Percentiles rank a stretch among this genome's conserved stretches.
Evolutionary conservation across 2,888 invertebrate genomes (phyloP).

Genomic region (Lydus trimaculatus): DNA sequence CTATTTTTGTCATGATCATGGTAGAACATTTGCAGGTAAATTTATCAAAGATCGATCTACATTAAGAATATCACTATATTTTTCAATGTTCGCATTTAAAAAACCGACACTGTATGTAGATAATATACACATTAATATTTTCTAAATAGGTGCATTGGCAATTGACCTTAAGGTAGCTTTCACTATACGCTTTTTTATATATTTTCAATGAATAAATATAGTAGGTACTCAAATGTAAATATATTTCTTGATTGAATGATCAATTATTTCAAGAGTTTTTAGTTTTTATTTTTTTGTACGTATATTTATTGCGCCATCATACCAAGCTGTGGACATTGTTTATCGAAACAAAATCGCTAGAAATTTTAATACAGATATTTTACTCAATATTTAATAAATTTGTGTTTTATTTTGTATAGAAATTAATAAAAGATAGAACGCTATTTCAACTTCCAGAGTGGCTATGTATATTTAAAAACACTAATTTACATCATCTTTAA

Average conservation of each 20-base stretch:
- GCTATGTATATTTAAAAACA: background rate
- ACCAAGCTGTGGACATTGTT: background rate
- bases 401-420: no score
- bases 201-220: background rate
- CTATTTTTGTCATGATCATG: no score
- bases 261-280: background rate
- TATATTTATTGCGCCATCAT: no score
- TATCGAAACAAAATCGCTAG: background rate
- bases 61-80: no score
- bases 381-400: background rate
- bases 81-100: no score
- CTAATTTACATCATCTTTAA: constrained; percentile 24
- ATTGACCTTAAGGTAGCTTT: background rate
- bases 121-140: no score
- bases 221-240: no score
- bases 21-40: no score
- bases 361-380: background rate
- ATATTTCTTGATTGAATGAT: background rate
- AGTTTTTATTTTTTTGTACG: background rate
- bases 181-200: background rate
- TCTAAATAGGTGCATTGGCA: no score
- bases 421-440: background rate
- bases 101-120: no score
- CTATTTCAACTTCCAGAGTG: background rate
- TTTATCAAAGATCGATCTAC: no score